Conservation (phyloP, 2,113 vertebrate species). For the Oplegnathus fasciatus region DNA sequence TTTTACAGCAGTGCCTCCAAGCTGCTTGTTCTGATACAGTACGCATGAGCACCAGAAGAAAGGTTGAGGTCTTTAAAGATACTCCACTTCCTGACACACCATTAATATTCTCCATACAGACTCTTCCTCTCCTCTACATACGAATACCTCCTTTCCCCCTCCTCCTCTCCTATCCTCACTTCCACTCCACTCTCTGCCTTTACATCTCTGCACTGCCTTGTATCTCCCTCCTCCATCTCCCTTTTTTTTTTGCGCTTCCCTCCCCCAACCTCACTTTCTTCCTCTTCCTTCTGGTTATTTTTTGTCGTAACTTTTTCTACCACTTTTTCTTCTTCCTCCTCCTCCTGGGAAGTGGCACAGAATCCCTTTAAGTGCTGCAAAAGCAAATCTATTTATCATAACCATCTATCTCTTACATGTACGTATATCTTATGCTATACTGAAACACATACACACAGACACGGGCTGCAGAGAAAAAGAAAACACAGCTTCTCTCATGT, state of each 20-base stretch:
- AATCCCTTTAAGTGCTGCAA: constrained; percentile 82
- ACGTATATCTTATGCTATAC: constrained; percentile 44
- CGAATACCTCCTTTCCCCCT: constrained; percentile 12
- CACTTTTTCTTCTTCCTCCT: constrained; percentile 44
- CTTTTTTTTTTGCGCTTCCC: constrained; percentile 13
- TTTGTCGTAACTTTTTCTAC: constrained; percentile 53
- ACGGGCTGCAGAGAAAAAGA: constrained; percentile 12
- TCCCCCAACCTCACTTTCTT: constrained; percentile 50
- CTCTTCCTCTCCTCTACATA: constrained; percentile 56
- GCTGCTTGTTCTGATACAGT: constrained; percentile 46
- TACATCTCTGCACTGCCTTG: constrained; percentile 63
- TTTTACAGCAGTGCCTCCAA: constrained; percentile 48
- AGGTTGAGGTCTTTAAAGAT: constrained; percentile 76
- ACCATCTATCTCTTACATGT: constrained; percentile 69
- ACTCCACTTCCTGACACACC: constrained; percentile 76
- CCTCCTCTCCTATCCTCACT: constrained; percentile 35
- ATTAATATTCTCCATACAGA: constrained; percentile 83
- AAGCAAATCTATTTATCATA: constrained; percentile 83
- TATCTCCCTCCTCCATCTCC: constrained; percentile 58
- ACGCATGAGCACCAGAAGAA: constrained; percentile 62
- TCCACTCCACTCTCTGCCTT: constrained; percentile 55
- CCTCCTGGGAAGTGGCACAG: constrained; percentile 83
- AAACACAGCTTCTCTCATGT: constrained; percentile 6
- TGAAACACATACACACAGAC: constrained; percentile 55
- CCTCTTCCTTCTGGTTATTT: constrained; percentile 62